Base-by-base conservation (phyloP, 2,888 invertebrate species). In the Carterocephalus palaemon region DNA sequence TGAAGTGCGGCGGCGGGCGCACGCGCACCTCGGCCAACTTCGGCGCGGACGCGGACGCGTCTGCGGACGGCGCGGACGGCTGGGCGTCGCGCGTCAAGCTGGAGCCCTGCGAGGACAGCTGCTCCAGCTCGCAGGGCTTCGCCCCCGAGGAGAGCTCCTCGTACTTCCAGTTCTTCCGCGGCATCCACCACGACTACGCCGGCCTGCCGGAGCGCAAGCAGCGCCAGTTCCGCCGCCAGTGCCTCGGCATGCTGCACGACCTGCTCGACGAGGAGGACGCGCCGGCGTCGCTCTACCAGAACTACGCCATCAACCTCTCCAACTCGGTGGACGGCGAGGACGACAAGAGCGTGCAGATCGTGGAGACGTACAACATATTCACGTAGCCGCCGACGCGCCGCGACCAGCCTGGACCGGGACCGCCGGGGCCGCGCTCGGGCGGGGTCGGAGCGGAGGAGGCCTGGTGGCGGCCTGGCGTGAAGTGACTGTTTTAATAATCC, bases 141-240 rank as follows among this genome's bases (percentile, higher is more conserved):
- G 66, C 67, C 6, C 56, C 75, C 1, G 83, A 83, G 40, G 85
- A 84, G 49, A 75, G 64, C 61, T 60, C 69, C 2, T 76, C 80
- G 1, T 85, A 70, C 60, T 83, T 83, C 54, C 80, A 84, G 48
- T 85, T 85, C 66, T 85, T 85, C 60, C 70, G 81, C 8, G 80
- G 81, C 8, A 71, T 85, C 17, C 59, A 82, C 56, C 59, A 60
- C 47, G 85, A 85, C 52, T 85, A 78, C 60, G 67, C 60, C 50
- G 79, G 76, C 53, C 60, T 85, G 36, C 52, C 72, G 0, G 48
- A 67, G 2, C 63, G 55, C 22, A 71, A 70, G 43, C 79, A 74
- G 56, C 57, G 84, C 10, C 46, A 62, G 24, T 85, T 83, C 53
- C 75, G 78, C 20, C 67, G 83, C 4, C 68, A 73, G 50, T 83